Percentiles rank a stretch among this genome's conserved stretches.
phyloP scores from a whole-genome alignment of 2,113 vertebrate species.

The Pseudopipra pipra region DNA sequence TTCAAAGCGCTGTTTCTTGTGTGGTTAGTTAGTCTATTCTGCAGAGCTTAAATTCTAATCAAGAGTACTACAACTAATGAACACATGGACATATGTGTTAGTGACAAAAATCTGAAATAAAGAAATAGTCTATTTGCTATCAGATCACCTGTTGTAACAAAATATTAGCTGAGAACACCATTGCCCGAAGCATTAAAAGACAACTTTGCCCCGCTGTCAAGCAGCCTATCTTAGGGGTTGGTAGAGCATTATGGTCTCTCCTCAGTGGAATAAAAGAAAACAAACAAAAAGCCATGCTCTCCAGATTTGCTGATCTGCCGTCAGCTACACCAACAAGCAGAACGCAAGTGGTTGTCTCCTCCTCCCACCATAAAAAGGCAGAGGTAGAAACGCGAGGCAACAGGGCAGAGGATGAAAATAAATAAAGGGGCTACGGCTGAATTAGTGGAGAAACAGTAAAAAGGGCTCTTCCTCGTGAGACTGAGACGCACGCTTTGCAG shows the following conservation, averaged over 20 bases:
- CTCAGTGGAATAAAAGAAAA: neutral
- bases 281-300: neutral
- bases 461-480: neutral
- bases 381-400: neutral
- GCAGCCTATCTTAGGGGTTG: neutral
- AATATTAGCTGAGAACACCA: neutral
- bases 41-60: neutral
- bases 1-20: neutral
- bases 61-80: neutral
- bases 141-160: neutral
- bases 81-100: fast-evolving
- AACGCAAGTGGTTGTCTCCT: neutral
- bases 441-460: neutral
- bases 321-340: neutral
- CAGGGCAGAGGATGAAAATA: neutral
- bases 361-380: neutral
- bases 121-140: neutral
- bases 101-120: neutral
- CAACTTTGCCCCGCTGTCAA: neutral
- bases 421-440: neutral
- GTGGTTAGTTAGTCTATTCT: neutral
- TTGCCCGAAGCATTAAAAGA: neutral
- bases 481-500: fast-evolving
- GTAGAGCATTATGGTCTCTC: neutral
- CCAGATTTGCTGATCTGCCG: neutral